Evolutionary conservation across 1,140 invertebrate species (phyloP), one percentile per base, ranked within the genome.

Genomic region (Diachasma alloeum): DNA sequence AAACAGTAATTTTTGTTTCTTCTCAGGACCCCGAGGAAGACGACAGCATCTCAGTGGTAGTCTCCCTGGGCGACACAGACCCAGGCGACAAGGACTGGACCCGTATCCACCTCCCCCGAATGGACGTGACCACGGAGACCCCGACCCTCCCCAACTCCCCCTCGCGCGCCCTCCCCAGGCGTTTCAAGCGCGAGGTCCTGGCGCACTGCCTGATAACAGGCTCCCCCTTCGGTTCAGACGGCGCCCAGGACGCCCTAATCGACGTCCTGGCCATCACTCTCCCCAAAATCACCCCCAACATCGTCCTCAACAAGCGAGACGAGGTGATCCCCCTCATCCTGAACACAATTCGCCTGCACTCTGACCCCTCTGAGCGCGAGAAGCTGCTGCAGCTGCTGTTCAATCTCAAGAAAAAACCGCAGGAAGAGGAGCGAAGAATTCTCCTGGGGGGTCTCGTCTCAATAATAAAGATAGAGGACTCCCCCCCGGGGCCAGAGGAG

Each of bases 321-420:
- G 94, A 95, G 84, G 87, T 94, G n/a, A 93, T 95, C 82, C 93
- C 94, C 15, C 86, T 95, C 63, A 89, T 95, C 56, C 85, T 95
- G 31, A 92, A 91, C 74, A 91, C 93, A 11, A 92, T 94, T 46
- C 91, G 91, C 72, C 84, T 95, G 10, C 93, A 95, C 83, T 88
- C 91, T 13, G 91, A 92, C 77, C 79, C 90, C 8, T 87, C 87
- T 36, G 91, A 93, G 75, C 89, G 94, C 77, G 94, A 95, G 80
- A 92, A 91, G 78, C 85, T 95, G 6, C 85, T 95, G 0, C 93
- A 94, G 73, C 90, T 93, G 59, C 83, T 95, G 2, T 95, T 96
- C 79, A 95, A 95, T 87, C 87, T 95, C 4, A 95, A 94, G 79
- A 95, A 95, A 81, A 92, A 93, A 80, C 94, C 94, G 19, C 92